Evolutionary conservation across 2,797 vertebrate genomes (phyloP).

Genomic region (Phoebastria nigripes): DNA sequence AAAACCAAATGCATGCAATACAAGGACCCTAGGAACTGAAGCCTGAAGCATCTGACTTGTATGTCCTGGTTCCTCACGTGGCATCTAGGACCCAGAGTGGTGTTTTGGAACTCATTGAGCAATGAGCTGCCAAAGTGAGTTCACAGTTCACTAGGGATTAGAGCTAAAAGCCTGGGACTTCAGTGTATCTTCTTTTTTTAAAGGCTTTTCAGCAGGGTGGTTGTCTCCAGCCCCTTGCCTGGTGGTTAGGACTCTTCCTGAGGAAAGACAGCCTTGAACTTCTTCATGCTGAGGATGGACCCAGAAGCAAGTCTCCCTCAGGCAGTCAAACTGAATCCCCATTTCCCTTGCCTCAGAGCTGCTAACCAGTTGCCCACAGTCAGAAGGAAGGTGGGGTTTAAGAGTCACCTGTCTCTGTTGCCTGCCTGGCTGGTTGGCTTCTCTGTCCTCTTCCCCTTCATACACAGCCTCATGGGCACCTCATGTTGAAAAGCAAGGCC

Average conservation of each 20-base stretch:
- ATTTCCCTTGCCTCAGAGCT: neutral
- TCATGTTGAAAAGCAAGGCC: neutral
- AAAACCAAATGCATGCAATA: neutral
- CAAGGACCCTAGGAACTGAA: neutral
- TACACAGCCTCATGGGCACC: neutral
- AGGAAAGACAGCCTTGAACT: neutral
- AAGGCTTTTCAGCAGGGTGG: neutral
- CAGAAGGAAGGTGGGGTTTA: neutral
- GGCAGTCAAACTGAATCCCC: neutral
- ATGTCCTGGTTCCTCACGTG: accelerated
- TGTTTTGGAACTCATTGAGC: neutral
- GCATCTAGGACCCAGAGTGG: neutral
- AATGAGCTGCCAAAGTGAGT: neutral
- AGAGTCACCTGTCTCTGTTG: neutral
- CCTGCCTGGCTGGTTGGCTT: neutral
- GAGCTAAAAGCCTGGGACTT: neutral
- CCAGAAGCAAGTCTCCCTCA: neutral
- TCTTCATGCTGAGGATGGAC: neutral
- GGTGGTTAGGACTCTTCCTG: neutral
- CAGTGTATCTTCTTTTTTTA: neutral
- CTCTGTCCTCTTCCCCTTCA: neutral
- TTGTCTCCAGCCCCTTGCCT: neutral
- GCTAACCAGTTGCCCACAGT: neutral
- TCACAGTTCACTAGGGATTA: neutral
- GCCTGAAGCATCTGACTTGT: neutral